phyloP scores from a whole-genome alignment of 1,140 invertebrate genomes.

The Bradynema listronoti region DNA sequence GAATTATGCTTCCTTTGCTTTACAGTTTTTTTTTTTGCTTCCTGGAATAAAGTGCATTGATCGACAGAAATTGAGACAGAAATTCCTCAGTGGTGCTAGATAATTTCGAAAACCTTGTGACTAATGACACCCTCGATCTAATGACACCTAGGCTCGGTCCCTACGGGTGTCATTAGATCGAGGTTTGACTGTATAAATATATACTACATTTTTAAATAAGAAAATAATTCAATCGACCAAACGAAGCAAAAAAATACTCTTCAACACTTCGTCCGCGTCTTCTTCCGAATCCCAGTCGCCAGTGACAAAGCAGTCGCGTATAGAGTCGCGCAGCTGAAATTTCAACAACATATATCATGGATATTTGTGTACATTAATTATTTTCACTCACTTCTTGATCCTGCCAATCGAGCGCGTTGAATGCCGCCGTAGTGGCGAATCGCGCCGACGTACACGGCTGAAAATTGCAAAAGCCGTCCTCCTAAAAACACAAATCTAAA shows the following conservation, averaged over 20 bases:
- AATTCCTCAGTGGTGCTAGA: no score
- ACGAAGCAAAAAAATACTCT: constrained; percentile 58
- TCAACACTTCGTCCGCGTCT: constrained; percentile 72
- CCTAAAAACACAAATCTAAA: constrained; percentile 36
- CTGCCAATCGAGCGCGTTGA: constrained; percentile 38
- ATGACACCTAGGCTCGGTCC: no score
- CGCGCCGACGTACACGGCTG: constrained; percentile 12
- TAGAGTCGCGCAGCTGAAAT: constrained; percentile 62
- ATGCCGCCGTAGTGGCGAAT: not conserved
- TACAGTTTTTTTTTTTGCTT: no score
- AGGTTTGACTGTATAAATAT: no score
- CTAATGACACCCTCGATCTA: no score
- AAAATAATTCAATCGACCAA: not conserved
- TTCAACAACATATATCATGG: constrained; percentile 9
- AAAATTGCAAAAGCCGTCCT: constrained; percentile 53
- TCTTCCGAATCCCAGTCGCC: constrained; percentile 86
- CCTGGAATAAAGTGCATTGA: no score
- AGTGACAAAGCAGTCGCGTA: constrained; percentile 86
- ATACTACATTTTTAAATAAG: no score
- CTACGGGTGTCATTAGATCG: no score
- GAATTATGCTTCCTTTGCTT: no score
- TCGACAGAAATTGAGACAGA: no score
- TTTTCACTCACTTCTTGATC: constrained; percentile 25
- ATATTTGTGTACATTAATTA: not conserved
- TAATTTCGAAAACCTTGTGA: no score